phyloP scores from a whole-genome alignment of 2,113 vertebrate genomes.

The Catagonus wagneri region DNA sequence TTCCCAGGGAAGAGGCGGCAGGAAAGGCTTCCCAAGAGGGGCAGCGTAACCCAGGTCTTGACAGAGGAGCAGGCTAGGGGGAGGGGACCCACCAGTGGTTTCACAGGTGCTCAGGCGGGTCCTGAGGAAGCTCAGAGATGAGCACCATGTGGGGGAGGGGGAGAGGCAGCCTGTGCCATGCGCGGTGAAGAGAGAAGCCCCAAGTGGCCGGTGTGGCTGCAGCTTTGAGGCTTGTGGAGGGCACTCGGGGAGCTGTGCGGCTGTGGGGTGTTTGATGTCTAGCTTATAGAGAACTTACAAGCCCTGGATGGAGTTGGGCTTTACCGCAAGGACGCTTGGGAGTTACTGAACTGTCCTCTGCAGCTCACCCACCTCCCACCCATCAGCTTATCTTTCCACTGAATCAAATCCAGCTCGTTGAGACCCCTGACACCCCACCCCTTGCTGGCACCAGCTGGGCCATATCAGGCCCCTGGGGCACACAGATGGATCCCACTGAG shows the following conservation, averaged over 20 bases:
- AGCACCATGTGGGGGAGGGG: background rate
- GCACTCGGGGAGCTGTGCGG: fast-evolving
- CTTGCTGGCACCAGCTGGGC: background rate
- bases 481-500: background rate
- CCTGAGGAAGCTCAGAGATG: background rate
- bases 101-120: background rate
- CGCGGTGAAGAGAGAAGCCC: background rate
- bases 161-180: background rate
- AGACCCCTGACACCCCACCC: background rate
- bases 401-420: background rate
- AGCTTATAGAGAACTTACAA: background rate
- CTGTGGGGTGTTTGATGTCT: background rate
- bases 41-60: background rate
- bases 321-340: background rate
- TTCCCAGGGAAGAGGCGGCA: background rate
- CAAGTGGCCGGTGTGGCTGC: background rate
- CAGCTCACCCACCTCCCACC: background rate
- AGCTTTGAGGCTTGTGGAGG: background rate
- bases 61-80: background rate
- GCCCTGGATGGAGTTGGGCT: background rate
- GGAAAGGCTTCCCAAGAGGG: background rate
- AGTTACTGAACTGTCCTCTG: background rate
- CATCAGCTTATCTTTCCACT: background rate
- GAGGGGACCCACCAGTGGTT: background rate
- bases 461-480: background rate